phyloP scores from a whole-genome alignment of 2,113 vertebrate genomes.

The Nibea albiflora region DNA sequence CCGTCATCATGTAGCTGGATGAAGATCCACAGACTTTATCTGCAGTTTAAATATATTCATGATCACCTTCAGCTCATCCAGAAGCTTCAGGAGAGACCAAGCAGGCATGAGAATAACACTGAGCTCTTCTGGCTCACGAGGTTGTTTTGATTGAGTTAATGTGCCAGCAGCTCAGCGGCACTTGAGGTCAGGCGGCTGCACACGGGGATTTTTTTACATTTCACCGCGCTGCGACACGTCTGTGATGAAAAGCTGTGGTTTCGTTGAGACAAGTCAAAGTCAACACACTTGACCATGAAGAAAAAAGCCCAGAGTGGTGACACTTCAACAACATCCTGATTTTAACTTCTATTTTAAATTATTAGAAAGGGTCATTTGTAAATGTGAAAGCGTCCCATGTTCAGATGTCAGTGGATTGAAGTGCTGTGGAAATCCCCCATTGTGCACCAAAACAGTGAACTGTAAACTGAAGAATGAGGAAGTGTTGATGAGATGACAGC shows the following conservation, averaged over 20 bases:
- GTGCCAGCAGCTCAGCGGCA: too few relatives aligned
- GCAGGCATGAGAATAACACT: too few relatives aligned
- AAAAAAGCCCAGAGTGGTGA: constrained; percentile 29
- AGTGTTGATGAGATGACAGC: neutral
- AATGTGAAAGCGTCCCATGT: neutral
- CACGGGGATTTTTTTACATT: too few relatives aligned
- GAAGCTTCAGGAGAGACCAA: too few relatives aligned
- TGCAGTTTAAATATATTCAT: too few relatives aligned
- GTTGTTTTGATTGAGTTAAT: too few relatives aligned
- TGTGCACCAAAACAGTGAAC: neutral
- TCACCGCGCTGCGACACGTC: too few relatives aligned
- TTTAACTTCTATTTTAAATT: neutral
- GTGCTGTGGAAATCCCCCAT: neutral
- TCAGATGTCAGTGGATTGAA: neutral
- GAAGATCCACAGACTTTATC: too few relatives aligned
- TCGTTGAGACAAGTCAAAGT: neutral
- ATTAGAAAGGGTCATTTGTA: neutral
- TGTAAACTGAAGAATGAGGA: constrained; percentile 1
- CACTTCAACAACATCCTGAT: constrained; percentile 19
- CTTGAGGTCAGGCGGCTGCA: too few relatives aligned
- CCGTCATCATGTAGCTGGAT: too few relatives aligned
- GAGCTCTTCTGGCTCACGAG: too few relatives aligned
- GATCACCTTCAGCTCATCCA: too few relatives aligned
- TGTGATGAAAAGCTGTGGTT: neutral
- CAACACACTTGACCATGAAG: neutral